phyloP scores from a whole-genome alignment of 2,888 invertebrate genomes.

The Rhimphoctona megacephalus region DNA sequence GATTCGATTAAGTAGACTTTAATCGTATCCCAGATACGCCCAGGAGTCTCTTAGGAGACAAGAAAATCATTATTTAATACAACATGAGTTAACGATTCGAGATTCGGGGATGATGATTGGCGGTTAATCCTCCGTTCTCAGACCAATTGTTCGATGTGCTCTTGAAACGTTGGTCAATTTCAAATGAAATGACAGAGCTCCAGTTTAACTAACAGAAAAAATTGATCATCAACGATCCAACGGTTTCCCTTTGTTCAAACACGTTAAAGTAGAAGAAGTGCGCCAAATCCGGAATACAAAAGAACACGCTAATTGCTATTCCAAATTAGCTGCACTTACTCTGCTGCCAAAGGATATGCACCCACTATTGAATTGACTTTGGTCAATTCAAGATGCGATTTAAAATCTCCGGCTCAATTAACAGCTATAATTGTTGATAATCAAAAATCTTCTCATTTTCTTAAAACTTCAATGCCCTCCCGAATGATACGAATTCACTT shows the following conservation, averaged over 20 bases:
- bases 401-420: not conserved
- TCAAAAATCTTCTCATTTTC: not conserved
- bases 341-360: no score
- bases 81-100: not conserved
- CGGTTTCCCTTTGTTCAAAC: no score
- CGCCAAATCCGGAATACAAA: no score
- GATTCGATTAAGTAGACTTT: slow-evolving; percentile 29
- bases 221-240: not conserved
- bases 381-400: not conserved
- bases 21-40: not conserved
- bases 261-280: no score
- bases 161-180: not conserved
- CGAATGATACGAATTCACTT: not conserved
- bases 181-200: not conserved
- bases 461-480: not conserved
- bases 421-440: not conserved
- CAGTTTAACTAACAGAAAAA: not conserved
- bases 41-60: not conserved
- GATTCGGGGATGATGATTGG: not conserved
- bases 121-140: not conserved
- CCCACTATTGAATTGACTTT: not conserved
- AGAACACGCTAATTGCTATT: no score
- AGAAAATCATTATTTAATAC: slow-evolving; percentile 17
- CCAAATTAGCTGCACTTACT: no score
- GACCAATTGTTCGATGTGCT: not conserved